These are phyloP conservation scores for Henricia sp. DNA, from an alignment of 53 echinoderm and acorn worm species.

Conservation along the genomic window DNA sequence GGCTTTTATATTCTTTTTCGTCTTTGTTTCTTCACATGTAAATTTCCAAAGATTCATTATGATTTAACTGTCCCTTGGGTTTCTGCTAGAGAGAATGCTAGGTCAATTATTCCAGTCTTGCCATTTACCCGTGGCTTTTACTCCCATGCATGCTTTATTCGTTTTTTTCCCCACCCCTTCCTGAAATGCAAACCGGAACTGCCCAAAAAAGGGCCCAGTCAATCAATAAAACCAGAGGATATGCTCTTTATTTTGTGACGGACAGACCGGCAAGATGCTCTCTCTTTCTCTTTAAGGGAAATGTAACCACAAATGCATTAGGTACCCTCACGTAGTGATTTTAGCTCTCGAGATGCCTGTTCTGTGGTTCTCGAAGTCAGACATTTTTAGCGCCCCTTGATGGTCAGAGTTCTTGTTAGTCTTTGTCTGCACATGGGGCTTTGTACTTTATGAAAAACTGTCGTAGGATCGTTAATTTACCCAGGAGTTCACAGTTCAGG, in stretches of 20 bases:
- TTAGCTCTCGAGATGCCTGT: slow-evolving; percentile 38
- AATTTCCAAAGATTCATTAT: no score
- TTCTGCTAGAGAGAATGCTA: no score
- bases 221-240: slow-evolving; percentile 49
- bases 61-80: no score
- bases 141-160: no score
- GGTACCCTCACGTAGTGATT: slow-evolving; percentile 21
- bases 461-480: not conserved
- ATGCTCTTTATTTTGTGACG: slow-evolving; percentile 28
- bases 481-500: not conserved
- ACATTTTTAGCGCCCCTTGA: slow-evolving; percentile 36
- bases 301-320: slow-evolving; percentile 65
- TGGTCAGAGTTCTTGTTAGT: slow-evolving; percentile 30
- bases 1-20: no score
- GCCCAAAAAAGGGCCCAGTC: slow-evolving; percentile 11
- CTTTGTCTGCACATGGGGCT: slow-evolving; percentile 5
- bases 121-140: no score
- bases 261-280: slow-evolving; percentile 7
- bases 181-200: slow-evolving; percentile 9
- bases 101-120: no score
- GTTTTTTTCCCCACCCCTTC: slow-evolving; percentile 3
- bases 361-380: slow-evolving; percentile 25
- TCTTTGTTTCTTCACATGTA: no score
- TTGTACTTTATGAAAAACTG: not conserved
- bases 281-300: not conserved